Percentiles rank a stretch among this genome's conserved stretches.
phyloP scores from a whole-genome alignment of 2,888 invertebrate species.

The Drosophila prostipennis region DNA sequence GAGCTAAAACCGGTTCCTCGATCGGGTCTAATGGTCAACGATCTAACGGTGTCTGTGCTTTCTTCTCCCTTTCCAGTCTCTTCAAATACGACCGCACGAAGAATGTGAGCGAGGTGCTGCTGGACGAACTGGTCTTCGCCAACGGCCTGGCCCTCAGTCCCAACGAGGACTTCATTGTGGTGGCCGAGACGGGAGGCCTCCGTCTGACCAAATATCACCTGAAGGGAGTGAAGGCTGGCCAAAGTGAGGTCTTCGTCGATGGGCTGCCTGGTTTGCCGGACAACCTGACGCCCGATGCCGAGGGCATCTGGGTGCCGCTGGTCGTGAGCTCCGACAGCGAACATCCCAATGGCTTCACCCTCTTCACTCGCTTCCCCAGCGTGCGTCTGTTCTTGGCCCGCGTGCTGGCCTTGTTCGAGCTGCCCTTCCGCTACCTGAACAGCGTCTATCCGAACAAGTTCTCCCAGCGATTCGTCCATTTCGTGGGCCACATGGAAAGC shows the following conservation, averaged over 20 bases:
- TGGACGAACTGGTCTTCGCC: conserved; percentile 92
- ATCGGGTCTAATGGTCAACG: conserved; percentile 1
- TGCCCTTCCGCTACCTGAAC: conserved; percentile 88
- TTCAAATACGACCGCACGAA: conserved; percentile 92
- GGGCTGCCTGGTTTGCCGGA: conserved; percentile 88
- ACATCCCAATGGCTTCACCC: conserved; percentile 86
- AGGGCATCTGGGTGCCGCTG: conserved; percentile 88
- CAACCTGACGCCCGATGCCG: conserved; percentile 86
- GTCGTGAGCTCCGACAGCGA: conserved; percentile 85
- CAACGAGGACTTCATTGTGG: conserved; percentile 92
- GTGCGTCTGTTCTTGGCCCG: conserved; percentile 88
- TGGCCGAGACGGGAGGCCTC: conserved; percentile 89
- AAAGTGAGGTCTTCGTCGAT: conserved; percentile 91
- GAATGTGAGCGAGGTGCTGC: conserved; percentile 90
- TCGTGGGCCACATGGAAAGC: conserved; percentile 88
- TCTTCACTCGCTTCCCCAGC: conserved; percentile 87
- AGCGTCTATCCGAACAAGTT: conserved; percentile 88
- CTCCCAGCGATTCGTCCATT: conserved; percentile 87
- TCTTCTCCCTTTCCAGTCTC: conserved; percentile 86
- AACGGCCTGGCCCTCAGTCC: conserved; percentile 94
- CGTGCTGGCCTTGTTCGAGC: conserved; percentile 86
- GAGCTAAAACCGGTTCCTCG: conserved; percentile 61
- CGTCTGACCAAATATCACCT: conserved; percentile 91
- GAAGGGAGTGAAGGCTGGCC: conserved; percentile 92
- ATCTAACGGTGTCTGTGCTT: conserved; percentile 14